phyloP scores from a whole-genome alignment of 2,888 invertebrate genomes.

The Morpho deidamia region DNA sequence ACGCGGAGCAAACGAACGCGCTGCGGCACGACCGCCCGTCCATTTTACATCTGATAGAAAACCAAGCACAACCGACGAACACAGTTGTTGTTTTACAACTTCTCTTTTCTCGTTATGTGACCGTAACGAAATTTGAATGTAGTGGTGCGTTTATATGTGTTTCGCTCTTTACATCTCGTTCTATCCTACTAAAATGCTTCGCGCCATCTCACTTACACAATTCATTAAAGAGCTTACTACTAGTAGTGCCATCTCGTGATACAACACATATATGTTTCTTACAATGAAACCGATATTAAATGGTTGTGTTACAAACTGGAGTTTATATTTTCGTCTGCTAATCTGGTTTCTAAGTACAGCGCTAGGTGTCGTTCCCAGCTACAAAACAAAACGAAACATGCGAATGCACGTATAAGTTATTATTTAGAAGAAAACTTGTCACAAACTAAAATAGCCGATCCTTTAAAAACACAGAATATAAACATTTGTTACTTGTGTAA shows the following conservation, averaged over 20 bases:
- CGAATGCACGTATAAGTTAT: no score
- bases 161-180: slow-evolving; percentile 30
- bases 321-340: background rate
- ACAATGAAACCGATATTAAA: no score
- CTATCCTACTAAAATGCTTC: slow-evolving; percentile 30
- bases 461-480: no score
- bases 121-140: slow-evolving; percentile 52
- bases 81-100: slow-evolving; percentile 76
- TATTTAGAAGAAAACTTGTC: no score
- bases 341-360: slow-evolving; percentile 1
- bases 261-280: background rate
- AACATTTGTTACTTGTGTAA: no score
- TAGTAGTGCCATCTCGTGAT: slow-evolving; percentile 48
- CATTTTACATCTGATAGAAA: slow-evolving; percentile 79
- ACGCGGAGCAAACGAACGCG: slow-evolving; percentile 71
- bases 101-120: slow-evolving; percentile 74
- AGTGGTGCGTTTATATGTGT: slow-evolving; percentile 37
- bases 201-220: slow-evolving; percentile 40
- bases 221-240: slow-evolving; percentile 39
- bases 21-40: slow-evolving; percentile 71
- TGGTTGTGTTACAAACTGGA: no score
- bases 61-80: slow-evolving; percentile 46
- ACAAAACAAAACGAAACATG: no score
- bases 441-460: no score
- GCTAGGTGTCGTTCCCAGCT: slow-evolving; percentile 10